Base-by-base conservation (phyloP, 2,797 vertebrate genomes). In the Notoglanidium macrostoma region DNA sequence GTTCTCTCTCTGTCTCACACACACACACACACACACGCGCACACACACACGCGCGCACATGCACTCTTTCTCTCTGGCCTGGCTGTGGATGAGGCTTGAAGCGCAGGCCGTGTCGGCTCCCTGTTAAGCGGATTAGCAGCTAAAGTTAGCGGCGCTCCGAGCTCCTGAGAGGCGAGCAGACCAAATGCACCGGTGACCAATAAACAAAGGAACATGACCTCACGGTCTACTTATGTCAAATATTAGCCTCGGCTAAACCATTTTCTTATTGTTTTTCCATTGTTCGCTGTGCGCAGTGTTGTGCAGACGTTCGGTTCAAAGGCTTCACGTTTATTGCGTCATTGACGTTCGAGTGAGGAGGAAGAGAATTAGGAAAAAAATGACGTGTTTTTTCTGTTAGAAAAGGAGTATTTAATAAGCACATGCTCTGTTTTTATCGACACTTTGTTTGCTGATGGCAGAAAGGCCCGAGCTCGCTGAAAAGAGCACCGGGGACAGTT, bases 121-220 rank as follows among this genome's bases (percentile, higher is more conserved):
- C 77, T 15, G 80, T 85, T 90, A 87, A 88, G 72, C 65, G 83
- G 87, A 89, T 88, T 85, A 87, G 63, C 49, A 68, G 76, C 78
- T 85, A 84, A 80, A 55, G 46, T 86, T 81, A 67, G 84, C 81
- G 51, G 57, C 67, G 49, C 59, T 78, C 65, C 55, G 70, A 82
- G 86, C 87, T 86, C 78, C 70, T 23, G 2, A 59, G 12, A 76
- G 79, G 54, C 19, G 11, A 83, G 49, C 77, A 32, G 76, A 74
- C 85, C 89, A 51, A 83, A 87, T 32, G 72, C 88, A 40, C 86
- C 51, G 19, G 83, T 90, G 88, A 89, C 89, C 90, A 89, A 76
- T 87, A 91, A 88, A 90, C 44, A 84, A 88, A 84, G 73, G 83
- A 86, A 84, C 86, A 87, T 92, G 90, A 92, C 86, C 89, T 92